A percentile compares a stretch with the other conserved stretches of the same genome.
Evolutionary conservation across 2,888 invertebrate genomes (phyloP).

Genomic region (Timandra comae): DNA sequence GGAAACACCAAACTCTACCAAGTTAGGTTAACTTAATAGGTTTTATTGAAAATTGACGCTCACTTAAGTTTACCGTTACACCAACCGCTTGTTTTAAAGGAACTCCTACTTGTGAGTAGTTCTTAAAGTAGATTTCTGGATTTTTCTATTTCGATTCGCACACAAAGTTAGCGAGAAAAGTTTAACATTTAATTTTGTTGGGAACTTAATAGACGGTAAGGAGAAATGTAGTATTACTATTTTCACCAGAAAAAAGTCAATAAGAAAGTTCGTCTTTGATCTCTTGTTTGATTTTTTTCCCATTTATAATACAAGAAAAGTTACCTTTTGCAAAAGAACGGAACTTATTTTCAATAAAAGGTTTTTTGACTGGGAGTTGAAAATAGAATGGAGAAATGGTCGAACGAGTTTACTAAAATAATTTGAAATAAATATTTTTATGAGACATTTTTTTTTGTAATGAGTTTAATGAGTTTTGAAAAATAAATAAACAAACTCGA

Average conservation of each 20-base stretch:
- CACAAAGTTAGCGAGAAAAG: conserved; percentile 10
- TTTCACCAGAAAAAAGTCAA: no score
- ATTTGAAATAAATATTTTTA: no score
- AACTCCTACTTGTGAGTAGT: no score
- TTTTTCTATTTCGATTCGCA: conserved; percentile 14
- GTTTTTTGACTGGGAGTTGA: no score
- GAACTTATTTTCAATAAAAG: no score
- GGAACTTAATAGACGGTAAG: conserved; percentile 14
- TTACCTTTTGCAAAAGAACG: no score
- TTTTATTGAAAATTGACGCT: conserved; percentile 5
- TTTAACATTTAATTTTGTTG: conserved; percentile 17
- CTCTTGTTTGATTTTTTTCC: conserved; percentile 3
- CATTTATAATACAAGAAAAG: background rate
- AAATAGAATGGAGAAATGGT: no score
- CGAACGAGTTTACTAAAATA: no score
- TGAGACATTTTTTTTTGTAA: no score
- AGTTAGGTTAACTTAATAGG: conserved; percentile 2
- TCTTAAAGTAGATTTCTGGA: conserved; percentile 10
- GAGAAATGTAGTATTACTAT: conserved; percentile 8
- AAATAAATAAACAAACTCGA: no score
- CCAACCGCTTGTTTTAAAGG: no score
- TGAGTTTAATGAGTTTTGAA: no score
- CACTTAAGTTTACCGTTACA: conserved; percentile 7
- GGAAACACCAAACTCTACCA: conserved; percentile 4
- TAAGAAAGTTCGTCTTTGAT: conserved; percentile 11